A percentile compares a stretch with the other conserved stretches of the same genome.
Conservation (phyloP, 2,797 vertebrate species). For the Ctenopoma multispine region DNA sequence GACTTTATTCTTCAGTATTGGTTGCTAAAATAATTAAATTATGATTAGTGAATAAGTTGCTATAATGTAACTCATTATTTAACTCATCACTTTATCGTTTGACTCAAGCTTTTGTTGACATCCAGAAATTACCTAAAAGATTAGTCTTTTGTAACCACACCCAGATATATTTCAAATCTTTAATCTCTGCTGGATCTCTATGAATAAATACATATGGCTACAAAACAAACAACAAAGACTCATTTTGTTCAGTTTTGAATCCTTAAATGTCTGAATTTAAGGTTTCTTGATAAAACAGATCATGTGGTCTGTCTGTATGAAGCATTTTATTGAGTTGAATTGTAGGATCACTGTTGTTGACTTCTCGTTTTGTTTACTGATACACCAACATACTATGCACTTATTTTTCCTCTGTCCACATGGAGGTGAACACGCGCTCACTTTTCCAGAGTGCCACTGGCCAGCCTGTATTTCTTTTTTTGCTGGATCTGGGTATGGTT, state of each 20-base stretch:
- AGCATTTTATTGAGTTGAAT: not conserved
- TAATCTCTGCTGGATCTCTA: not conserved
- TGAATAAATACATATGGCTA: not conserved
- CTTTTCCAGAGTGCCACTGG: conserved; percentile 17
- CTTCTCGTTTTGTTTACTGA: conserved; percentile 15
- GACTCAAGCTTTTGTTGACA: not conserved
- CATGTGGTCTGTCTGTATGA: not conserved
- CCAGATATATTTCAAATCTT: not conserved
- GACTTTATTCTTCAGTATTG: too few relatives aligned
- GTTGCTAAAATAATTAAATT: not conserved
- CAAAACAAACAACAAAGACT: not conserved
- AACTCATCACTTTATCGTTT: not conserved
- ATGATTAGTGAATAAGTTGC: not conserved
- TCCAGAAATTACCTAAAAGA: not conserved
- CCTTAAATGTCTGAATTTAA: not conserved
- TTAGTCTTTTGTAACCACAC: not conserved
- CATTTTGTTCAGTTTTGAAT: not conserved
- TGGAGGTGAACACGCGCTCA: conserved; percentile 6
- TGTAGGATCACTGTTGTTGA: not conserved
- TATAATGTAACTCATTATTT: not conserved
- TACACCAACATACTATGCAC: not conserved
- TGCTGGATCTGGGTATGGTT: conserved; percentile 43
- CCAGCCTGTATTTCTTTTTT: conserved; percentile 19
- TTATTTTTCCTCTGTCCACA: conserved; percentile 26
- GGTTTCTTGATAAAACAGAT: not conserved